Evolutionary conservation across 2,797 vertebrate genomes (phyloP).

Genomic region (Sebastes minor): DNA sequence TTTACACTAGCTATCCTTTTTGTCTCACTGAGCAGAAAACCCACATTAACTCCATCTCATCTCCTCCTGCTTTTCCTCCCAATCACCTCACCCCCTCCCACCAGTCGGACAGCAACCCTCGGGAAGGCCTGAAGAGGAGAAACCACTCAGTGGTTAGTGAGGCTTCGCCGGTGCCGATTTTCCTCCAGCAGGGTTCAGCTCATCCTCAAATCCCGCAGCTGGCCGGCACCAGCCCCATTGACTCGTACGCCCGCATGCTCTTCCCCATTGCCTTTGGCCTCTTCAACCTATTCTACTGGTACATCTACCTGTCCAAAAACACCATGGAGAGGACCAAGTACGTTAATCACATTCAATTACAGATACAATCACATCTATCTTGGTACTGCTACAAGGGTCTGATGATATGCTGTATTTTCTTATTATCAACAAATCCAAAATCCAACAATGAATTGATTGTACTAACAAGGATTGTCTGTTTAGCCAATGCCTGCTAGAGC

Average conservation of each 20-base stretch:
- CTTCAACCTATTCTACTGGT: slow-evolving; percentile 95
- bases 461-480: not conserved
- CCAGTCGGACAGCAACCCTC: slow-evolving; percentile 77
- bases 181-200: slow-evolving; percentile 81
- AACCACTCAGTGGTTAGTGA: slow-evolving; percentile 83
- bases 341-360: not conserved
- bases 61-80: not conserved
- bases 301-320: slow-evolving; percentile 92
- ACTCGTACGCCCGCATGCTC: slow-evolving; percentile 90
- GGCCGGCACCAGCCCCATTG: slow-evolving; percentile 92
- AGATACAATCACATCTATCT: not conserved
- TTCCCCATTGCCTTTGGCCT: slow-evolving; percentile 92
- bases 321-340: slow-evolving; percentile 85
- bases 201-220: slow-evolving; percentile 74
- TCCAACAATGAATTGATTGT: not conserved
- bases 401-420: not conserved
- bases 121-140: slow-evolving; percentile 85
- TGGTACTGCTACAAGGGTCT: not conserved
- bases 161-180: slow-evolving; percentile 67
- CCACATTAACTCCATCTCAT: not conserved
- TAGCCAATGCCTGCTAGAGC: not conserved
- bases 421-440: not conserved
- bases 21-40: not conserved
- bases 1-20: not conserved
- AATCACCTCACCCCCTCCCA: not conserved